These are phyloP conservation scores for Porites cylindrica DNA, from an alignment of 92 coral and sea anemone species.

Conservation along the genomic window DNA sequence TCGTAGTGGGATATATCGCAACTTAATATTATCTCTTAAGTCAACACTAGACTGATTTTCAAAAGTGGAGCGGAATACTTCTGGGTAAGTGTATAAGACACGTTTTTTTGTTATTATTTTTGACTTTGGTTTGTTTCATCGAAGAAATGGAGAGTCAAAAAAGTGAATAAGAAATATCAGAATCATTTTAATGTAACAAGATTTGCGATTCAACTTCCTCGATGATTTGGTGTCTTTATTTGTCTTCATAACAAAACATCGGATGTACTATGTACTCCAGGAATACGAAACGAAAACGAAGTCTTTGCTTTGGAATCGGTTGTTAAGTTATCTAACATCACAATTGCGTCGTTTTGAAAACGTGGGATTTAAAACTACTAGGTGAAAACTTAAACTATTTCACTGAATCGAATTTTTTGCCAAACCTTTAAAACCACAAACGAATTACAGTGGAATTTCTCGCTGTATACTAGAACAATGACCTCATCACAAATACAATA, in stretches of 20 bases:
- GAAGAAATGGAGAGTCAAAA: neutral
- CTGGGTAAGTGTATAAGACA: neutral
- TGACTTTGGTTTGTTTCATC: neutral
- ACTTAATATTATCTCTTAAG: neutral
- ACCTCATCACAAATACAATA: neutral
- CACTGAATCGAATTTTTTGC: slow-evolving; percentile 1
- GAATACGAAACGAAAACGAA: slow-evolving; percentile 7
- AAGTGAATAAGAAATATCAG: too few species aligned
- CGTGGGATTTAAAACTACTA: neutral
- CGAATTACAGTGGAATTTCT: neutral
- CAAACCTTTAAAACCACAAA: neutral
- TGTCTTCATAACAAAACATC: slow-evolving; percentile 29
- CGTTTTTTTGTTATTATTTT: neutral
- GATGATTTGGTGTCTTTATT: slow-evolving; percentile 3
- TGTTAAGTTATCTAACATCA: slow-evolving; percentile 6
- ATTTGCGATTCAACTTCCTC: slow-evolving; percentile 17
- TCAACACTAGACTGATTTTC: neutral
- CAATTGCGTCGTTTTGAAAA: neutral
- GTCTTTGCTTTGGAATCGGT: slow-evolving; percentile 1
- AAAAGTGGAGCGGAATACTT: too few species aligned
- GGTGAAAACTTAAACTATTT: neutral
- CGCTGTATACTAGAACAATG: neutral
- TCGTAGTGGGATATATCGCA: neutral
- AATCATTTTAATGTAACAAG: neutral
- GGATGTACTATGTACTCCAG: slow-evolving; percentile 1